Percentiles rank a stretch among this genome's conserved stretches.
These are phyloP conservation scores for Ibycter americanus DNA, from an alignment of 2,797 vertebrate genomes.

Conservation along the genomic window DNA sequence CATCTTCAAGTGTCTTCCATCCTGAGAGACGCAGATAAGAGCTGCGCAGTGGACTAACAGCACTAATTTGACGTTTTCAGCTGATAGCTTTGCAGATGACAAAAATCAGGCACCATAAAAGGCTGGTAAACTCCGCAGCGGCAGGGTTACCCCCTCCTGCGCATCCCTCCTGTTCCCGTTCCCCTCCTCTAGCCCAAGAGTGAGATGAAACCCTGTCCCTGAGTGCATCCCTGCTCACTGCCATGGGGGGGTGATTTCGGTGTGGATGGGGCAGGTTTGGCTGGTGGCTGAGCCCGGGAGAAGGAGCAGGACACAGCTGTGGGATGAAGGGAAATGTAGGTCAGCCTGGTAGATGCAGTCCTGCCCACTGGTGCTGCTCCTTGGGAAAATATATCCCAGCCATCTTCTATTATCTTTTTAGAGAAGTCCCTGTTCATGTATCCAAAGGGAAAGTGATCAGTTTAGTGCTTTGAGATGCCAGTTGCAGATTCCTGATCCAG, in stretches of 20 bases:
- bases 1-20: conserved; percentile 69
- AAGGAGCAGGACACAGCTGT: not conserved
- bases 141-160: conserved; percentile 1
- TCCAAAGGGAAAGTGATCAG: not conserved
- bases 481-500: not conserved
- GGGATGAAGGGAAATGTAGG: not conserved
- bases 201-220: not conserved
- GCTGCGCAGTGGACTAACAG: conserved; percentile 55
- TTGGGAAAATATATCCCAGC: not conserved
- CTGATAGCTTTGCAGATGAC: conserved; percentile 69
- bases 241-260: not conserved
- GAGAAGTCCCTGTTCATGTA: not conserved
- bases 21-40: conserved; percentile 76
- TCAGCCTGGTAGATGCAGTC: not conserved
- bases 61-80: conserved; percentile 62
- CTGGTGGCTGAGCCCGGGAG: not conserved
- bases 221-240: not conserved
- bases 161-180: not conserved
- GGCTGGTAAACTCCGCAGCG: conserved; percentile 15
- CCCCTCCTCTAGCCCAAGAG: not conserved
- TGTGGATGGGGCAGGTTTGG: not conserved
- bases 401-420: not conserved
- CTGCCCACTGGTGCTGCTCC: too few relatives aligned
- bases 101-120: conserved; percentile 66
- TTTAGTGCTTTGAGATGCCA: not conserved